phyloP scores from a whole-genome alignment of 2,888 invertebrate genomes.

The Omphaloscelis lunosa region DNA sequence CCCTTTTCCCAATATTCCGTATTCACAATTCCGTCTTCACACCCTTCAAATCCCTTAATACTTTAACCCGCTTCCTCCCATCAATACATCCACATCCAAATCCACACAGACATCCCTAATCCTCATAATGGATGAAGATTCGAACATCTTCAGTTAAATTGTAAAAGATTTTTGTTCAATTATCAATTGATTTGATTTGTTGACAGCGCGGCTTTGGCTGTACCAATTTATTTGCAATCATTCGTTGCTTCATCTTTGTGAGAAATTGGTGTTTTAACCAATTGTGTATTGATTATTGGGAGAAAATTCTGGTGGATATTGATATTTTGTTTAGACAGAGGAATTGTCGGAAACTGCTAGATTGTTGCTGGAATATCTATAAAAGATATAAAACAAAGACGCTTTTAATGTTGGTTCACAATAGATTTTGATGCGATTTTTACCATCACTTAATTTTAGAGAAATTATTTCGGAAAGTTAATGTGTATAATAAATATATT shows the following conservation, averaged over 20 bases:
- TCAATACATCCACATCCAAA: constrained; percentile 57
- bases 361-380: not conserved
- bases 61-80: constrained; percentile 53
- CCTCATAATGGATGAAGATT: constrained; percentile 86
- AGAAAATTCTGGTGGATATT: constrained; percentile 9
- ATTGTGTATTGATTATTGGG: constrained; percentile 52
- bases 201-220: constrained; percentile 54
- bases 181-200: constrained; percentile 77
- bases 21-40: constrained; percentile 36
- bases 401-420: not conserved
- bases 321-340: constrained; percentile 4
- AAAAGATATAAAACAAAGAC: not conserved
- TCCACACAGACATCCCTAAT: constrained; percentile 80
- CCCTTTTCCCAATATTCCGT: constrained; percentile 2
- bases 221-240: constrained; percentile 64
- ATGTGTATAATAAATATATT: no score
- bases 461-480: not conserved
- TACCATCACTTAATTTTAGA: not conserved
- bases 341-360: not conserved
- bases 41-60: constrained; percentile 52
- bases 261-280: constrained; percentile 51
- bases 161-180: constrained; percentile 80
- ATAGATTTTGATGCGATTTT: not conserved
- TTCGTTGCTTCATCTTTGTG: constrained; percentile 29
- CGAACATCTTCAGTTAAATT: constrained; percentile 75